A percentile compares a stretch with the other conserved stretches of the same genome.
Conservation (phyloP, 2,113 vertebrate species). For the Calidris pygmaea region DNA sequence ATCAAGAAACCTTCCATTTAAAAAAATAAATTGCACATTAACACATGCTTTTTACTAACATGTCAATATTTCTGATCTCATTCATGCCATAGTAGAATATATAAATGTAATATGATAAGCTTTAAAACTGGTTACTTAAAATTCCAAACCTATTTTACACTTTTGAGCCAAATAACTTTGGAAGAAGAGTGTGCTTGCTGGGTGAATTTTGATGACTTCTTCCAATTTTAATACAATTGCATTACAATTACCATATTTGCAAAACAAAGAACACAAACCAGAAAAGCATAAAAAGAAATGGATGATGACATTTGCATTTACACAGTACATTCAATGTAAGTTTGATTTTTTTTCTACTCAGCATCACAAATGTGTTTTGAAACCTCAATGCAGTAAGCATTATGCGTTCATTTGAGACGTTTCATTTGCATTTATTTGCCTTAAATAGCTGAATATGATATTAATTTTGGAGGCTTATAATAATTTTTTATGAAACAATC, state of each 20-base stretch:
- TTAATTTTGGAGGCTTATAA: slow-evolving; percentile 46
- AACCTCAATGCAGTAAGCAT: slow-evolving; percentile 17
- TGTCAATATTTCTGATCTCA: neutral
- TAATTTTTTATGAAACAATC: slow-evolving; percentile 13
- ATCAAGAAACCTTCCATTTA: neutral
- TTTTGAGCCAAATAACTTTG: neutral
- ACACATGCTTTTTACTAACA: neutral
- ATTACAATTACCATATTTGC: slow-evolving; percentile 50
- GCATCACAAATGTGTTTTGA: slow-evolving; percentile 44
- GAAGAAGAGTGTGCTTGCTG: neutral
- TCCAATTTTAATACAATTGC: slow-evolving; percentile 41
- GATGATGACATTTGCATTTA: slow-evolving; percentile 55
- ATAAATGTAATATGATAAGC: neutral
- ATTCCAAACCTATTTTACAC: neutral
- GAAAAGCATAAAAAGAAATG: slow-evolving; percentile 19
- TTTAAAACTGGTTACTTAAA: neutral
- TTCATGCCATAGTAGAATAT: neutral
- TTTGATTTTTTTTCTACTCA: slow-evolving; percentile 4
- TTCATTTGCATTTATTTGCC: slow-evolving; percentile 63
- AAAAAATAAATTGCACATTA: neutral
- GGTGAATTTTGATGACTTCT: slow-evolving; percentile 19
- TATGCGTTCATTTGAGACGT: slow-evolving; percentile 24
- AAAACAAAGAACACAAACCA: slow-evolving; percentile 49
- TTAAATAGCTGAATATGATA: slow-evolving; percentile 28
- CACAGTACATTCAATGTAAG: neutral